phyloP scores from a whole-genome alignment of 2,797 vertebrate species.

The Merluccius polli region DNA sequence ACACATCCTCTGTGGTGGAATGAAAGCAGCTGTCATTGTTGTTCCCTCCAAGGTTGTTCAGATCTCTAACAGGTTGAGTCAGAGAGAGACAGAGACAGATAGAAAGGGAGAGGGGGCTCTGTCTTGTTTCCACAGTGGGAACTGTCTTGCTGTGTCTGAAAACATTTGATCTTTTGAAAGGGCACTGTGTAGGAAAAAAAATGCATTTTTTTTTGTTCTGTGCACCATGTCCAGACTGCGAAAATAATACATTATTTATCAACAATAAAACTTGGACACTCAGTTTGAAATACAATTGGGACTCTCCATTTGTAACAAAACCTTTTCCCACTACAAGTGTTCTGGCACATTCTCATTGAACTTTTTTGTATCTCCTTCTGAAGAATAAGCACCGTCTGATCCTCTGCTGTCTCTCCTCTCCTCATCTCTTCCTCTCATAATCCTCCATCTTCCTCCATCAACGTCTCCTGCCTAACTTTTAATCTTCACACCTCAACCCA shows the following conservation, averaged over 20 bases:
- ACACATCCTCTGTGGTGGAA: neutral
- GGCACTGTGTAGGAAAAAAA: neutral
- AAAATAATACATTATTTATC: neutral
- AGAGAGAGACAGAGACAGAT: neutral
- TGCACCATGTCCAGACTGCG: neutral
- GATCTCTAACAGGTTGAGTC: neutral
- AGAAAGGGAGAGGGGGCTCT: neutral
- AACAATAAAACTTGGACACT: neutral
- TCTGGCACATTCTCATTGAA: neutral
- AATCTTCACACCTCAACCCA: too few species aligned
- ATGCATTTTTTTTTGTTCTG: neutral
- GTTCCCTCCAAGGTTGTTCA: conserved; percentile 2
- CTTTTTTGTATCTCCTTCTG: neutral
- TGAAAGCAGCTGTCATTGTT: neutral
- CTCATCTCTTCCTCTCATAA: conserved; percentile 29
- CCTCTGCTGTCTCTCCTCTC: conserved; percentile 48
- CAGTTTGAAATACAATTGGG: neutral
- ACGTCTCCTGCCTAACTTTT: too few species aligned
- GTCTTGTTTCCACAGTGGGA: neutral
- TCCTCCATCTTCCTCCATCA: too few species aligned
- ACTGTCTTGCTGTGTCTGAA: neutral
- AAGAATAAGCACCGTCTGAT: neutral
- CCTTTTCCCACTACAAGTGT: neutral
- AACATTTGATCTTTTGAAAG: neutral
- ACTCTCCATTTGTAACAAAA: neutral